Conservation (phyloP, 1,140 invertebrate species). For the Popillia japonica region DNA sequence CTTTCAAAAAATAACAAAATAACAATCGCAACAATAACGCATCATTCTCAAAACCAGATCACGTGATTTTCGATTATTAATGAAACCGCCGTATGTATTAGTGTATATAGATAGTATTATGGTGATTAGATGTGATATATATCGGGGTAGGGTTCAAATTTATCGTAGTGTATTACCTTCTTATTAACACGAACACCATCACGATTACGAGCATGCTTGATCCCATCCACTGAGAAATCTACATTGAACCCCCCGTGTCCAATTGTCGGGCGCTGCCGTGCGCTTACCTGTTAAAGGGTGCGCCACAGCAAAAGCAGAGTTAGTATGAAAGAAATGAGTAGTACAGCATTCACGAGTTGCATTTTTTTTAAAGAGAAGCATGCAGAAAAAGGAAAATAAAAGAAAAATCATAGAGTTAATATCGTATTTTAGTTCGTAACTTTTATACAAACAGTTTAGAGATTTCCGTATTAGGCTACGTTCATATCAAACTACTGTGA, state of each 20-base stretch:
- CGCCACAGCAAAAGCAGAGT: constrained; percentile 55
- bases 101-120: too few relatives aligned
- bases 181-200: constrained; percentile 57
- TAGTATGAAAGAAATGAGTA: constrained; percentile 47
- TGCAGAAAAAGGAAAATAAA: constrained; percentile 19
- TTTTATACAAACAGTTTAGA: too few relatives aligned
- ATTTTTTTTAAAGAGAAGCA: neutral
- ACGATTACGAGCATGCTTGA: constrained; percentile 60
- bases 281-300: constrained; percentile 59
- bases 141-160: neutral
- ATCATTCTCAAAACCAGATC: too few relatives aligned
- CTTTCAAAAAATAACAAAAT: too few relatives aligned
- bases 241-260: constrained; percentile 61
- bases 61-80: too few relatives aligned
- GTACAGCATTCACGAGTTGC: constrained; percentile 20
- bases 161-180: constrained; percentile 45
- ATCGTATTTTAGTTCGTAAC: neutral
- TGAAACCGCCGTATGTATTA: too few relatives aligned
- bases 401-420: neutral
- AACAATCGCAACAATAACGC: too few relatives aligned
- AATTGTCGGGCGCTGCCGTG: constrained; percentile 60
- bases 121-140: neutral
- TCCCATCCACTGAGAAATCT: constrained; percentile 61
- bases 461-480: too few relatives aligned
- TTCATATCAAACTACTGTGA: too few relatives aligned